A percentile compares a stretch with the other conserved stretches of the same genome.
Evolutionary conservation across 2,888 invertebrate species (phyloP).

Genomic region (Tipula unca): DNA sequence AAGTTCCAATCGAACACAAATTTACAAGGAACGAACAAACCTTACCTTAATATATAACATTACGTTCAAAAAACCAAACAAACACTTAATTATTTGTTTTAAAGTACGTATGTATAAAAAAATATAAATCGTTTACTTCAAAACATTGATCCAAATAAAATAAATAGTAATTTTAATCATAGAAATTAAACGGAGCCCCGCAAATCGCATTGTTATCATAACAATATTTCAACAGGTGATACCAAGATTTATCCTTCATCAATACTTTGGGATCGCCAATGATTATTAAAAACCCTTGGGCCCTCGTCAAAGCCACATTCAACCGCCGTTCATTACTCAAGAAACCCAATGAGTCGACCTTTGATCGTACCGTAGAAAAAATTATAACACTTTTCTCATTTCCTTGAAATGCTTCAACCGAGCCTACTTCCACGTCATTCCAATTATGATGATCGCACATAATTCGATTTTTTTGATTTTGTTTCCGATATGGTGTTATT

Average conservation of each 20-base stretch:
- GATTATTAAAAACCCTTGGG: conserved; percentile 51
- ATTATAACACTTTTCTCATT: conserved; percentile 75
- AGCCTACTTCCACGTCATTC: conserved; percentile 57
- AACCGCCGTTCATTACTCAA: conserved; percentile 42
- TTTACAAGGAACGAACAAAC: too few species aligned
- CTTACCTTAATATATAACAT: too few species aligned
- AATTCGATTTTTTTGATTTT: conserved; percentile 39
- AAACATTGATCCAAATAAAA: too few species aligned
- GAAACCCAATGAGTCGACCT: conserved; percentile 32
- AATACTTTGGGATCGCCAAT: conserved; percentile 43
- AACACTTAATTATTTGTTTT: too few species aligned
- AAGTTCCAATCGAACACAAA: too few species aligned
- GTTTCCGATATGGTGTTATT: conserved; percentile 49
- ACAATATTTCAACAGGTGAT: conserved; percentile 33
- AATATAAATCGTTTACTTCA: too few species aligned
- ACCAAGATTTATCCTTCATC: conserved; percentile 32
- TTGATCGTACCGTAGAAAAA: conserved; percentile 68
- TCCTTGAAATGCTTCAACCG: conserved; percentile 83
- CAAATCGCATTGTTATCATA: conserved; percentile 26
- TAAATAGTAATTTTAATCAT: too few species aligned
- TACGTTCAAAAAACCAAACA: too few species aligned
- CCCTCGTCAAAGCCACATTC: conserved; percentile 56
- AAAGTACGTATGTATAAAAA: too few species aligned
- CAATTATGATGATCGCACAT: conserved; percentile 32
- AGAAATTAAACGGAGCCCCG: not conserved